Evolutionary conservation across 2,113 vertebrate species (phyloP), one percentile per base, ranked within the genome.

Genomic region (Halcyon malimbica): DNA sequence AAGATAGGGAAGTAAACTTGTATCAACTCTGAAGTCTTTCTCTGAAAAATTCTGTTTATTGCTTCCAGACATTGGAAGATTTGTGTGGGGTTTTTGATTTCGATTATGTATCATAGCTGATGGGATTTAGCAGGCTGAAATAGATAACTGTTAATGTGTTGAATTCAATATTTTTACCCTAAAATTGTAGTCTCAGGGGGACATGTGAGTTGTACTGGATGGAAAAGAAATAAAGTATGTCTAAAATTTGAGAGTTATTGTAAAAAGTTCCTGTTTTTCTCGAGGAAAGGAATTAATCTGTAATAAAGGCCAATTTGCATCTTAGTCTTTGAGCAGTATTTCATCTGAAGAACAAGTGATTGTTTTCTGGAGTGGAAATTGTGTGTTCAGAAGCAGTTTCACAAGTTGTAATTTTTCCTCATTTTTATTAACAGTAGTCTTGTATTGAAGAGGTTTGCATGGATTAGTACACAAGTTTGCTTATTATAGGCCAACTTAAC

Each of bases 381-480:
- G 13, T 29, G 2, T 54, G 13, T 48, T 73, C 31, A 79, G 31
- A 41, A 54, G 19, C 6, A 56, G 19, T 42, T 20, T 68, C 31
- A 5, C 2, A 41, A 64, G 9, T 41, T 83, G 3, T 65, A n/a
- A 21, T 54, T 85, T 82, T 88, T 16, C 16, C n/a, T 82, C 1
- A 0, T 11, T 82, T 82, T 75, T 79, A 5, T 63, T 64, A 68
- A n/a, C 5, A 5, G 19, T 48, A 5, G 4, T 29, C 39, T 60
- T 67, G 8, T 65, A 4, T 6, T 68, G 17, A 39, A 48, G 19
- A 50, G 0, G 0, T 26, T 76, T 71, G 8, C 17, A 3, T 41
- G 68, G 14, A 26, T 67, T 62, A 62, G 16, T 67, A 26, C 8
- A 24, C 10, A n/a, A 33, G 6, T 7, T 70, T 14, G 21, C 5